Conservation (phyloP, 2,113 vertebrate genomes). For the Sphyrna mokarran region DNA sequence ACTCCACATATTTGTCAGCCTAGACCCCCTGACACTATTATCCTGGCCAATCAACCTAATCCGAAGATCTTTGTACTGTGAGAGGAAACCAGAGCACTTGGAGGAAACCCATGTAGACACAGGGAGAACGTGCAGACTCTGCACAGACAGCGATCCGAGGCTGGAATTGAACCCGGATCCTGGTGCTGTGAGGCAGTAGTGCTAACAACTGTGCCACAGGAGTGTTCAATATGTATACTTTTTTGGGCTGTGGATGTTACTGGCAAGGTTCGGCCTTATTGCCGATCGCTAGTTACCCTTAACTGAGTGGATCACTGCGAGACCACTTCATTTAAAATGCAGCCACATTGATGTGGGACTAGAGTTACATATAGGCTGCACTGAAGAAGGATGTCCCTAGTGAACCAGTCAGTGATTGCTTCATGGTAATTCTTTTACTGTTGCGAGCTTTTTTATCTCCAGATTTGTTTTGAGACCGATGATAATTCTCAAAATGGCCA, state of each 20-base stretch:
- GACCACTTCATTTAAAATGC: not conserved
- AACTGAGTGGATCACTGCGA: not conserved
- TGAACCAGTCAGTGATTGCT: not conserved
- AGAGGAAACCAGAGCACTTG: too few relatives aligned
- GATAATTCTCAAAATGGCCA: not conserved
- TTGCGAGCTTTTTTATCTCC: not conserved
- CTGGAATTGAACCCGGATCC: too few relatives aligned
- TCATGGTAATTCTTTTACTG: not conserved
- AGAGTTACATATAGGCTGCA: not conserved
- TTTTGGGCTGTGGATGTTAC: not conserved
- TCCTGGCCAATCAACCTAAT: too few relatives aligned
- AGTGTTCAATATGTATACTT: not conserved
- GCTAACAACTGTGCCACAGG: too few relatives aligned
- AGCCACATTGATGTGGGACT: not conserved
- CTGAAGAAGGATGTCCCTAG: not conserved
- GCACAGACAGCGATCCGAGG: too few relatives aligned
- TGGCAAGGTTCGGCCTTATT: not conserved
- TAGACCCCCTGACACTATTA: too few relatives aligned
- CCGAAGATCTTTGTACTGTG: too few relatives aligned
- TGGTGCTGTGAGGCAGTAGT: too few relatives aligned
- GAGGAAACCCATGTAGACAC: too few relatives aligned
- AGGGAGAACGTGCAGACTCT: too few relatives aligned
- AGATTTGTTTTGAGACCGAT: not conserved
- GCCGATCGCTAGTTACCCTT: not conserved
- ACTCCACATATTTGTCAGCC: too few relatives aligned